phyloP scores from a whole-genome alignment of 2,113 vertebrate genomes.

The Sporophila hypoxantha region DNA sequence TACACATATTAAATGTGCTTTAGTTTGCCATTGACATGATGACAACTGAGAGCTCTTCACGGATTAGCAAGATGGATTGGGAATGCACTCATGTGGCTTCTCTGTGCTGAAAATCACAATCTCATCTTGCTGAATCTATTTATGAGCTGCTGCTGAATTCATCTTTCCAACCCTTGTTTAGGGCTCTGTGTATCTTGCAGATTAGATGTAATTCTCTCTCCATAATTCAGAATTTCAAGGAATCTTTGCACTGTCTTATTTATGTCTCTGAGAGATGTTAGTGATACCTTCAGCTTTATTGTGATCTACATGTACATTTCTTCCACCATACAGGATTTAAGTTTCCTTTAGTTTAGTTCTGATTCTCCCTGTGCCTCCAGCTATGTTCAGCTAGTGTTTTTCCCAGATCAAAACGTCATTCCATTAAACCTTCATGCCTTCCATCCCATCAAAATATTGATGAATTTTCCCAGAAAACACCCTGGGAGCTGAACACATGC shows the following conservation, averaged over 20 bases:
- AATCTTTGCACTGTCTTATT: not conserved
- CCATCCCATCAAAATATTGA: conserved; percentile 51
- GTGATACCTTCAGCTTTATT: not conserved
- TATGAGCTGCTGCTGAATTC: not conserved
- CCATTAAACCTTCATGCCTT: conserved; percentile 52
- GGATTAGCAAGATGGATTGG: not conserved
- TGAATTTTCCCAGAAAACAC: conserved; percentile 33
- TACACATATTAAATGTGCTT: not conserved
- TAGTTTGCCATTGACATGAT: not conserved
- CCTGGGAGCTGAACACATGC: conserved; percentile 13
- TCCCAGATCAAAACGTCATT: conserved; percentile 35
- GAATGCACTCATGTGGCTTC: not conserved
- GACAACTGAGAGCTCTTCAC: not conserved
- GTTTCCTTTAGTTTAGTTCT: not conserved
- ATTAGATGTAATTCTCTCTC: not conserved
- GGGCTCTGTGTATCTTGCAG: not conserved
- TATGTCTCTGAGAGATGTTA: not conserved
- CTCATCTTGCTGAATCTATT: not conserved
- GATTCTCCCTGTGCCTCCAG: conserved; percentile 9
- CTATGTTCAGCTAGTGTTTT: not conserved
- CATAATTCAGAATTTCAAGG: not conserved
- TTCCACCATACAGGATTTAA: not conserved
- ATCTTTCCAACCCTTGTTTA: not conserved
- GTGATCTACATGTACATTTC: not conserved
- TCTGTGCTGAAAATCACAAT: not conserved